Conservation (phyloP, 35 echinoderm and acorn worm species). For the Holothuria glaberrima region DNA sequence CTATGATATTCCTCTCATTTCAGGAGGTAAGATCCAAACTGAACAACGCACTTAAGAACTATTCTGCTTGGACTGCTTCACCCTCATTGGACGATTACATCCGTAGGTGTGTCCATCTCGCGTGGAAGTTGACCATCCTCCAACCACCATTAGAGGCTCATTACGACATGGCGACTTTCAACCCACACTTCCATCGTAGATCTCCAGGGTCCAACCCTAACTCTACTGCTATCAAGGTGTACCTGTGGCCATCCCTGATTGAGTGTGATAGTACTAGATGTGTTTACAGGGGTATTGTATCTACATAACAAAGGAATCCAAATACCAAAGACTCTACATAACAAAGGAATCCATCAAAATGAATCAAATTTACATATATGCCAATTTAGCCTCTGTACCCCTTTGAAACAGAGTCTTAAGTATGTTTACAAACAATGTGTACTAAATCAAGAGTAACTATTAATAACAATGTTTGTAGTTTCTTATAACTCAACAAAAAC, state of each 20-base stretch:
- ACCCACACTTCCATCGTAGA: constrained; percentile 52
- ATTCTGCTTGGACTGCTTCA: constrained; percentile 47
- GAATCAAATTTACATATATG: too few species aligned
- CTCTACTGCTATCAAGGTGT: constrained; percentile 50
- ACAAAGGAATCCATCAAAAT: too few species aligned
- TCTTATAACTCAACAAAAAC: too few species aligned
- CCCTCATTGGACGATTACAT: constrained; percentile 58
- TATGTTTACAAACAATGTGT: background rate
- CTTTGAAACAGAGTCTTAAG: background rate
- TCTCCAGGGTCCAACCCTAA: constrained; percentile 41
- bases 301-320: constrained; percentile 13
- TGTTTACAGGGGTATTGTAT: constrained; percentile 69
- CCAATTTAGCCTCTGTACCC: background rate
- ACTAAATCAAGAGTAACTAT: background rate
- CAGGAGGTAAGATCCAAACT: constrained; percentile 64
- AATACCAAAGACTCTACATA: too few species aligned
- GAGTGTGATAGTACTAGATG: constrained; percentile 55
- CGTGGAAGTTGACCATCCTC: constrained; percentile 62
- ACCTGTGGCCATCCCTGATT: constrained; percentile 67
- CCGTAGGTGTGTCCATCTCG: constrained; percentile 50
- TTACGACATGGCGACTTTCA: constrained; percentile 48
- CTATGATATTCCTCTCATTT: too few species aligned
- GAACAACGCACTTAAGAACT: constrained; percentile 57
- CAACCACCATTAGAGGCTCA: constrained; percentile 50
- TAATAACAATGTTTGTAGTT: too few species aligned